These are phyloP conservation scores for Avahi laniger DNA, from an alignment of 2,797 vertebrate genomes.

Conservation along the genomic window DNA sequence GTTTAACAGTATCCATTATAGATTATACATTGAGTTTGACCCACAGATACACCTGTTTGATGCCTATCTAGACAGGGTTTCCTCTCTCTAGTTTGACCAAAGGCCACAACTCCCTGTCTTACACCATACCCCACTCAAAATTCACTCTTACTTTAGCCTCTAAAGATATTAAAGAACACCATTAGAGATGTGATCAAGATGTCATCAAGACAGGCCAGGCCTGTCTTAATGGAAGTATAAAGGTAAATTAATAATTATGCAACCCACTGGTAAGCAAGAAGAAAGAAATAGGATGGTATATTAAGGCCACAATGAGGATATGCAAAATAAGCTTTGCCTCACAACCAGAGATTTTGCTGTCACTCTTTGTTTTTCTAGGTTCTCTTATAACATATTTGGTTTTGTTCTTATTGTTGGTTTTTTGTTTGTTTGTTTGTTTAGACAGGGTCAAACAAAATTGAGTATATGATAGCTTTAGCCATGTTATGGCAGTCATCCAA, in stretches of 20 bases:
- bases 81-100: not conserved
- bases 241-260: not conserved
- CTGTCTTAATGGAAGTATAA: not conserved
- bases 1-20: not conserved
- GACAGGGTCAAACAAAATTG: not conserved
- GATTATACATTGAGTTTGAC: not conserved
- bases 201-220: not conserved
- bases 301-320: not conserved
- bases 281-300: not conserved
- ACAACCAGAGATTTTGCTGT: not conserved
- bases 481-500: not conserved
- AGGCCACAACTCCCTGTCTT: not conserved
- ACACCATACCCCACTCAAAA: not conserved
- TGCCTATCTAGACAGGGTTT: not conserved
- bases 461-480: not conserved
- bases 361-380: not conserved
- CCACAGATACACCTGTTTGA: not conserved
- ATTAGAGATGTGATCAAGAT: not conserved
- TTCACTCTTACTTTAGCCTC: not conserved
- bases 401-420: not conserved
- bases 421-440: not conserved
- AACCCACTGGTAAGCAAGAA: not conserved
- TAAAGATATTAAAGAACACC: not conserved
- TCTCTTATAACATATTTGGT: not conserved
- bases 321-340: not conserved